Conservation (phyloP, 2,113 vertebrate species). For the Tringa solitaria region DNA sequence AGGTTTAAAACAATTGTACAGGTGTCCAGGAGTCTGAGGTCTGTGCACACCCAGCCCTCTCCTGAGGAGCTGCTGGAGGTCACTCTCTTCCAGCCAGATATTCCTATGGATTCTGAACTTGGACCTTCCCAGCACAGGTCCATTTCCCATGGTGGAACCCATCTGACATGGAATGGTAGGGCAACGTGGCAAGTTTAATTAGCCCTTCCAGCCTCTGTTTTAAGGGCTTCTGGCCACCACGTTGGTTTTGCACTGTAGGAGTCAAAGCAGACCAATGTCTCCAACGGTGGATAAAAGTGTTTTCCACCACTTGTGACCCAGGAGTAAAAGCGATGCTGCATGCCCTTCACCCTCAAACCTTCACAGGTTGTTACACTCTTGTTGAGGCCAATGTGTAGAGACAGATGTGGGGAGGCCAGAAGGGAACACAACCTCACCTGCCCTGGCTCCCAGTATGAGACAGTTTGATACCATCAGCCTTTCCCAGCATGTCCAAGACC, state of each 20-base stretch:
- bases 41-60: neutral
- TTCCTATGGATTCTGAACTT: neutral
- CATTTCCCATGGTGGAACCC: rapidly evolving
- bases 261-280: neutral
- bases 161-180: neutral
- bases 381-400: rapidly evolving
- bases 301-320: neutral
- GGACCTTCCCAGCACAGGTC: neutral
- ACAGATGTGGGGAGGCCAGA: neutral
- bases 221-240: neutral
- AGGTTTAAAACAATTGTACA: neutral
- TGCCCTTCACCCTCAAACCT: neutral
- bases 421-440: neutral
- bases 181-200: neutral
- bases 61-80: neutral
- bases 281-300: neutral
- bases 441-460: neutral
- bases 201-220: neutral
- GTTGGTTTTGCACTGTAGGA: neutral
- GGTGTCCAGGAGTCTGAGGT: neutral
- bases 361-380: rapidly evolving
- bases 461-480: neutral
- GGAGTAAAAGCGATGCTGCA: neutral
- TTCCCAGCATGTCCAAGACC: neutral
- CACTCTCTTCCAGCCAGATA: neutral